Base-by-base conservation (phyloP, 2,797 vertebrate genomes). In the Malurus leucopterus region DNA sequence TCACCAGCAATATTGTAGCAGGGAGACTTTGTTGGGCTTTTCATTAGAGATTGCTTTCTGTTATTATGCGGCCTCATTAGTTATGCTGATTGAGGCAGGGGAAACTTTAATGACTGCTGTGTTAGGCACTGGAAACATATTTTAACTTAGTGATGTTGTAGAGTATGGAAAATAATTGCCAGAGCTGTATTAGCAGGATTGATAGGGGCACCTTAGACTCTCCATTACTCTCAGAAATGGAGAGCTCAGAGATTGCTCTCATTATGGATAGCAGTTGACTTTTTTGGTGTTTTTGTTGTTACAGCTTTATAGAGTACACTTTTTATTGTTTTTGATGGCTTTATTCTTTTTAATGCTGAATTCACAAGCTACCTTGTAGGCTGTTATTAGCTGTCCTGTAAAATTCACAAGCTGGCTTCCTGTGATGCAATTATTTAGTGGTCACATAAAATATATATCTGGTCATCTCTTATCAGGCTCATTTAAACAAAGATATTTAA, bases 381-480 rank as follows among this genome's bases (percentile, higher is more conserved):
- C 87, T 47, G 30, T 94, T 95, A 87, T 93, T 94, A 91, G 78
- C 92, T 91, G 85, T 94, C 91, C 78, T 83, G 83, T 96, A 96
- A 86, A 91, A 78, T 63, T 89, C 82, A 78, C 70, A 93, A 74
- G 76, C 91, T 92, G 77, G 34, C 77, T 84, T 88, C 17, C 40
- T 22, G 6, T 69, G 72, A 75, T 84, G 92, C 92, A 89, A 22
- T 95, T 96, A 94, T 96, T 97, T 95, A 95, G 88, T 85, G 81
- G 84, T 92, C 95, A 85, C 90, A 88, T 96, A 97, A 97, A 96
- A 95, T 75, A 57, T 89, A 7, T 97, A 94, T 96, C 95, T 97
- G 92, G 92, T 95, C 95, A 95, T 96, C 95, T 94, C 93, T 95
- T 96, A 95, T 96, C 94, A 88, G 93, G 32, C 91, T 95, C 83